Base-by-base conservation (phyloP, 1,140 invertebrate genomes). In the Armadillidium nasatum region DNA sequence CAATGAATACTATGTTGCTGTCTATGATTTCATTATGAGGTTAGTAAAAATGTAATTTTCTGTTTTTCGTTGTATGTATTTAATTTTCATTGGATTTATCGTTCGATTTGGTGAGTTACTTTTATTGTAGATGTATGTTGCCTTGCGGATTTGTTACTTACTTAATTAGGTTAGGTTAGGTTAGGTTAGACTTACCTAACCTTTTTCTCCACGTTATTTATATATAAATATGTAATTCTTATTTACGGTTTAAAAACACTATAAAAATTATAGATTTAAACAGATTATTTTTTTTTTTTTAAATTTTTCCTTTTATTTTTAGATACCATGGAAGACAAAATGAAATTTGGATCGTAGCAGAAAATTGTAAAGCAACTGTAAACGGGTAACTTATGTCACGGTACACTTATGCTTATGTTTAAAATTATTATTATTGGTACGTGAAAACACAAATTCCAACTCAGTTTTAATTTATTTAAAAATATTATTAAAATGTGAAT, bases 341-440 rank as follows among this genome's bases (percentile, higher is more conserved):
- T 77, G 82, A 83, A 73, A 82, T 83, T 66, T 83, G 82, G 82
- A 72, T 83, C n/a, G 76, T 83, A 15, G 82, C 82, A 11, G 81
- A 82, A 72, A 81, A 81, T 45, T 83, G 82, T 74, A 74, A 75
- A 44, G 79, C 74, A 11, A 78, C 76, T 6, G 74, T 75, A 71
- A 79, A 79, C 21, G 80, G 77, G n/a, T 78, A 71, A 71, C 33
- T 33, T 33, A 33, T 33, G 6, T 6, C n/a, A n/a, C n/a, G n/a
- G n/a, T n/a, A n/a, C n/a, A n/a, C n/a, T n/a, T n/a, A n/a, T n/a
- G n/a, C n/a, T n/a, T n/a, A n/a, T n/a, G n/a, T 33, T 33, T 33
- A 33, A 33, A 33, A 33, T n/a, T n/a, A n/a, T n/a, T 33, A 33
- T 33, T 33, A 33, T 33, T 33, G 33, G 1, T 3, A 33, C 1